A percentile compares a stretch with the other conserved stretches of the same genome.
These are phyloP conservation scores for Semnornis frantzii DNA, from an alignment of 2,113 vertebrate genomes.

Conservation along the genomic window DNA sequence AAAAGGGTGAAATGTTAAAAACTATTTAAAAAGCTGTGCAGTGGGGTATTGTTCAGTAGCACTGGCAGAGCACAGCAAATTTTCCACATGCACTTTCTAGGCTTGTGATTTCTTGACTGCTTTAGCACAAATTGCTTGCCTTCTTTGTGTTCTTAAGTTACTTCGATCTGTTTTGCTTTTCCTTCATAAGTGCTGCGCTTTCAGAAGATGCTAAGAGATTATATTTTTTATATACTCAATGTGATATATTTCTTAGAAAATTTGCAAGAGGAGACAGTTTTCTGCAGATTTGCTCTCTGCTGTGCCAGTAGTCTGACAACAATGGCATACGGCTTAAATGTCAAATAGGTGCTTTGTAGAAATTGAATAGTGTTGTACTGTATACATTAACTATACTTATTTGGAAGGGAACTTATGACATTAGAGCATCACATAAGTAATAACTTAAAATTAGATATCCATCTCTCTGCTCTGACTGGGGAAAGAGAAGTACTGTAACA, in stretches of 20 bases:
- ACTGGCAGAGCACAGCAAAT: slow-evolving; percentile 7
- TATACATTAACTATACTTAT: background rate
- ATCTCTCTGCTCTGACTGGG: background rate
- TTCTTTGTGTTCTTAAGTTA: slow-evolving; percentile 21
- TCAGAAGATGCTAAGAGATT: background rate
- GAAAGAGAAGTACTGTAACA: background rate
- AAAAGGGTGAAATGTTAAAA: slow-evolving; percentile 39
- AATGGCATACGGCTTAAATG: background rate
- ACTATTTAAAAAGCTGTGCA: slow-evolving; percentile 19
- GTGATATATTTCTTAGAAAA: background rate
- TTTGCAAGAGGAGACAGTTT: background rate
- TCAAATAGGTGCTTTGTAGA: background rate
- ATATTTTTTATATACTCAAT: background rate
- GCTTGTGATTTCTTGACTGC: slow-evolving; percentile 36
- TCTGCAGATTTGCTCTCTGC: background rate
- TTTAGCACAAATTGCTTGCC: background rate
- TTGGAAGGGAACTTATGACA: background rate
- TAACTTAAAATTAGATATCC: background rate
- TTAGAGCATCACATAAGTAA: background rate
- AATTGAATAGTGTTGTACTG: background rate
- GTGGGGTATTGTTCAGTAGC: slow-evolving; percentile 51
- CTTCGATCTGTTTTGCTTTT: slow-evolving; percentile 14
- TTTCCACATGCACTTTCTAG: slow-evolving; percentile 51
- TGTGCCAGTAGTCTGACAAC: background rate
- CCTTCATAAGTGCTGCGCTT: background rate